These are phyloP conservation scores for Gobius niger DNA, from an alignment of 2,113 vertebrate species.

Conservation along the genomic window DNA sequence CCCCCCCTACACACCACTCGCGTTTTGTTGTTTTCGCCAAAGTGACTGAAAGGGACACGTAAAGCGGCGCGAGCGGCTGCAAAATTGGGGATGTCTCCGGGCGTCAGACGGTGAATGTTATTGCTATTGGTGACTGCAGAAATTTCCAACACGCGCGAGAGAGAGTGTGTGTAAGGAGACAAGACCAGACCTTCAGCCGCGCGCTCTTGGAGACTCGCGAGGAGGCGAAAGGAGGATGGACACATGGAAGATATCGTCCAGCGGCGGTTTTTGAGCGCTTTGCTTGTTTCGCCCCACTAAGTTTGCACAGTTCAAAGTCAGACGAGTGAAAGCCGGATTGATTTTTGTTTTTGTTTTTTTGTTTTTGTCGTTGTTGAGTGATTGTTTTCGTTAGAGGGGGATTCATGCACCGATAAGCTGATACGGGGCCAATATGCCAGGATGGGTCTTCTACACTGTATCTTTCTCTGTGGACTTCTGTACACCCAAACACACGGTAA, in stretches of 20 bases:
- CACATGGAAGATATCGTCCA: constrained; percentile 31
- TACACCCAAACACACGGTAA: constrained; percentile 67
- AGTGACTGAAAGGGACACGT: constrained; percentile 37
- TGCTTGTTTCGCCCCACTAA: constrained; percentile 21
- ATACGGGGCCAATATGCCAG: constrained; percentile 73
- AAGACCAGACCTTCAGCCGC: constrained; percentile 40
- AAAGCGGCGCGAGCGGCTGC: constrained; percentile 17
- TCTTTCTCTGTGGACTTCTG: constrained; percentile 76
- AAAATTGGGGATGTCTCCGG: constrained; percentile 35
- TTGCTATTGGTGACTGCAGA: constrained; percentile 62
- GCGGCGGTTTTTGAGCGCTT: constrained; percentile 19
- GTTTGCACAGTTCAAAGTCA: constrained; percentile 26
- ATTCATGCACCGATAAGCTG: constrained; percentile 65
- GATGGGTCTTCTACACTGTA: constrained; percentile 75
- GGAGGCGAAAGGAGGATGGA: constrained; percentile 45
- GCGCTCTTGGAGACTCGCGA: constrained; percentile 56
- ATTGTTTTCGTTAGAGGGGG: constrained; percentile 53
- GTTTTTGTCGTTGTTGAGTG: background rate
- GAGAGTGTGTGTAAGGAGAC: constrained; percentile 24
- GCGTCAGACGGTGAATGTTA: constrained; percentile 63
- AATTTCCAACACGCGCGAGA: constrained; percentile 54
- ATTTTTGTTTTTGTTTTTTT: background rate
- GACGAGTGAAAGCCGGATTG: constrained; percentile 36
- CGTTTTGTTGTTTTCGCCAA: constrained; percentile 32
- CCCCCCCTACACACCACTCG: no score